Base-by-base conservation (phyloP, 2,888 invertebrate genomes). In the Gortyna flavago region DNA sequence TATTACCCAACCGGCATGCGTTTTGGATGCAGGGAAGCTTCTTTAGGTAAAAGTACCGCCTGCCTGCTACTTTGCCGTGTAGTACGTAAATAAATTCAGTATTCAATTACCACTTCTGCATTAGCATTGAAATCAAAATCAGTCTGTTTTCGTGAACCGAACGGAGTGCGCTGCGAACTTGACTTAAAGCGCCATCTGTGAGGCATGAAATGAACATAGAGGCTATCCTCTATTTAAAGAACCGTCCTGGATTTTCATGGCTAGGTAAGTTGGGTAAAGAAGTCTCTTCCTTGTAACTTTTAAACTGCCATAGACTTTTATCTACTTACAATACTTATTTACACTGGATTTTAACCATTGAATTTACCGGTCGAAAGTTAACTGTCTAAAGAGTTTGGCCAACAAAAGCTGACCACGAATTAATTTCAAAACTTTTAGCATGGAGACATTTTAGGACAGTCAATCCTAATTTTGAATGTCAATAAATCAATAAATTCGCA, bases 141-240 rank as follows among this genome's bases (percentile, higher is more conserved):
- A 62, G 18, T 62, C 38, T 48, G 25, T 59, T 44, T 59, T 44
- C 29, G 21, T 57, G 54, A 73, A 57, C 7, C 25, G 18, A 57
- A 32, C 25, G 38, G 7, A 35, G 25, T n/a, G n/a, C 41, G 9
- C 18, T n/a, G n/a, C 41, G 9, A 64, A 65, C 75, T 35, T 21
- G n/a, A 29, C 13, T 32, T 2, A 51, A n/a, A 83, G 38, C 83
- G 79, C 83, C 67, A 83, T 79, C 79, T 79, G 54, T 67, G 38
- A 13, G 54, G 6, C 35, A 13, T 25, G 16, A 44, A 64, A 48
- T 64, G 16, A 41, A 29, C 18, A 38, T 11, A 35, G 18, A 68
- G 25, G 13, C 5, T 29, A 64, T 35, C 16, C 68, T 68, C 59
- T 35, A 18, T 7, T 25, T n/a, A 18, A n/a, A 68, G 57, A 59